Base-by-base conservation (phyloP, 1,140 invertebrate species). In the Phortica variegata region DNA sequence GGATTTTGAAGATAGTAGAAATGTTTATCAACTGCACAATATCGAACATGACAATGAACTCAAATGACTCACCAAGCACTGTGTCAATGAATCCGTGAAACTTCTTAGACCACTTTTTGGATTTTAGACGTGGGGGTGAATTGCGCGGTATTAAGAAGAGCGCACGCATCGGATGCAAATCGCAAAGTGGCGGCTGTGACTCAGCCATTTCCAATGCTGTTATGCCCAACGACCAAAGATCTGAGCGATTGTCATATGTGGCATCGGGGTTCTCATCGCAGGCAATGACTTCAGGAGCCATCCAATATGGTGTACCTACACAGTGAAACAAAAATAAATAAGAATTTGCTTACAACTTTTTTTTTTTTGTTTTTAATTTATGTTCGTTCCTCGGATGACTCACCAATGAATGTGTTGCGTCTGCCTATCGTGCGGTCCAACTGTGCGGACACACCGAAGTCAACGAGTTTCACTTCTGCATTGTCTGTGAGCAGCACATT, bases 191-290 rank as follows among this genome's bases (percentile, higher is more conserved):
- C 46, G 97, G 97, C 79, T 98, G 96, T 74, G 95, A 97, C 81
- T 99, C 97, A 34, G 97, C 97, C 97, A 99, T 99, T 84, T 99
- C 97, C 54, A 99, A 83, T 21, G 96, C 94, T 26, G 96, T 98
- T 65, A 99, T 99, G 65, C 95, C 97, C 52, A 99, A 82, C 37
- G 94, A 97, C 97, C 97, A 99, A 38, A 98, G 81, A 80, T 99
- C 97, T 77, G 92, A 96, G 76, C 97, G 86, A 80, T 98, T 98
- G 78, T 99, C 97, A 76, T 99, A 99, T 31, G 97, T 99, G 21
- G 97, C 97, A 77, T 99, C 96, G 34, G 96, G 94, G 81, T 99
- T 99, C 79, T 99, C 96, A 81, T 99, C 97, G 80, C 97, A 99
- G 41, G 96, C 97, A 77, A 99, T 99, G n/a, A 99, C 97, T 82